Conservation (phyloP, 1,140 invertebrate genomes). For the Drosophila tsacasi region DNA sequence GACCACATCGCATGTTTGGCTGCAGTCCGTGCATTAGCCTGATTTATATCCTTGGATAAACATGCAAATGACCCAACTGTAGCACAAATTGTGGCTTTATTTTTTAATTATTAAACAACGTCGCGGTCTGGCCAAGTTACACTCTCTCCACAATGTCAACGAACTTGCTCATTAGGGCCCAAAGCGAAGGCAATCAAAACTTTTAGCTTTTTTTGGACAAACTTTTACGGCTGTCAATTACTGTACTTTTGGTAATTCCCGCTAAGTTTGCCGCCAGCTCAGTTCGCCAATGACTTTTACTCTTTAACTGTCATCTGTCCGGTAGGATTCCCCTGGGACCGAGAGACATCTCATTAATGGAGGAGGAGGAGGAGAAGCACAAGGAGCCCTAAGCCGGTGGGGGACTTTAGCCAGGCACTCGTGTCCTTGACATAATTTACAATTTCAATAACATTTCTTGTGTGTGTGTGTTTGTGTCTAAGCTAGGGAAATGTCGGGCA, state of each 20-base stretch:
- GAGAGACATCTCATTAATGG: constrained; percentile 39
- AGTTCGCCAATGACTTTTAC: constrained; percentile 72
- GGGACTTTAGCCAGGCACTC: constrained; percentile 11
- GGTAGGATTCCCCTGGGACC: constrained; percentile 50
- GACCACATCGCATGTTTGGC: constrained; percentile 65
- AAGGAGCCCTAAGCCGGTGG: constrained; percentile 3
- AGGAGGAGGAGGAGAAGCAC: background rate
- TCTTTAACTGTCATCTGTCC: constrained; percentile 73
- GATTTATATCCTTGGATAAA: constrained; percentile 57
- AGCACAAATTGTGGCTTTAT: constrained; percentile 33
- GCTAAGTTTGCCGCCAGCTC: constrained; percentile 38
- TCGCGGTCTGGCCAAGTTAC: constrained; percentile 50
- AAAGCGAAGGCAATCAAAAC: constrained; percentile 60
- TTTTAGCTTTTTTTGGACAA: constrained; percentile 46
- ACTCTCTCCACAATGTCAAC: constrained; percentile 18
- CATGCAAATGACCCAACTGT: constrained; percentile 64
- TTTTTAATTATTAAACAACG: constrained; percentile 76
- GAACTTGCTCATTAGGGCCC: constrained; percentile 69
- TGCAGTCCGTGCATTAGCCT: constrained; percentile 67
- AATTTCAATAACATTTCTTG: constrained; percentile 74
- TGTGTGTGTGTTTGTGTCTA: constrained; percentile 9
- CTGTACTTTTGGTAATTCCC: constrained; percentile 30
- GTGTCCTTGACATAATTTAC: constrained; percentile 82
- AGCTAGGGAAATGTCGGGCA: constrained; percentile 43
- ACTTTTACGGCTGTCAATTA: constrained; percentile 70